Percentiles rank a stretch among this genome's conserved stretches.
Evolutionary conservation across 64 coral and sea anemone species (phyloP).

Genomic region (Montipora capricornis): DNA sequence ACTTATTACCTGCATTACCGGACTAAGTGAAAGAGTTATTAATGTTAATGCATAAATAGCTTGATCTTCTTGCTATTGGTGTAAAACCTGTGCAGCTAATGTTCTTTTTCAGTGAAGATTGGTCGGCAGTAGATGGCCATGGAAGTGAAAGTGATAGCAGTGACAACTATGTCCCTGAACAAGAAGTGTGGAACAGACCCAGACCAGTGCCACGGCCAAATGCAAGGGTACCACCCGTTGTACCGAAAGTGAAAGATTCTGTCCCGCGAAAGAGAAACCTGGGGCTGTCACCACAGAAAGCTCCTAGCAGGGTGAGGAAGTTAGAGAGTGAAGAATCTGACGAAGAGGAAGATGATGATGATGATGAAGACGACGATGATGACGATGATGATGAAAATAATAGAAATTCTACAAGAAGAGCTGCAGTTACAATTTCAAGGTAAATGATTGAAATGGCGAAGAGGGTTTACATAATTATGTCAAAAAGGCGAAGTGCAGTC

Average conservation of each 20-base stretch:
- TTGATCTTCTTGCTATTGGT: neutral
- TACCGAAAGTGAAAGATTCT: conserved; percentile 61
- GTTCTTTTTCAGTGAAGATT: conserved; percentile 78
- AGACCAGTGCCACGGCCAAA: conserved; percentile 80
- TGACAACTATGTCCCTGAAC: conserved; percentile 82
- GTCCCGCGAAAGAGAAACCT: neutral
- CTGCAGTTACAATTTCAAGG: conserved; percentile 85
- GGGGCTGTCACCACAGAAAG: conserved; percentile 10
- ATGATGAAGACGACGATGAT: conserved; percentile 51
- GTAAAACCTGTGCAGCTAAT: neutral
- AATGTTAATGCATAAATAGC: no score
- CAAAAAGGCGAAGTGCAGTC: no score
- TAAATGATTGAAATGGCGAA: neutral
- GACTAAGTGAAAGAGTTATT: no score
- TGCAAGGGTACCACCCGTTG: conserved; percentile 75
- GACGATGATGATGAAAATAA: conserved; percentile 90
- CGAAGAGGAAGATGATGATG: conserved; percentile 19
- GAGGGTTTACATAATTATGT: no score
- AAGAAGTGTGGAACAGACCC: conserved; percentile 43
- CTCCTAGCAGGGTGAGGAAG: conserved; percentile 45
- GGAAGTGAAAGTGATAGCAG: conserved; percentile 86
- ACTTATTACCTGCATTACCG: no score
- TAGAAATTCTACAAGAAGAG: conserved; percentile 80
- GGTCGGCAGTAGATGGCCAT: conserved; percentile 61
- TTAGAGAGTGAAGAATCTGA: conserved; percentile 72